Base-by-base conservation (phyloP, 2,113 vertebrate species). In the Lamprotornis superbus region DNA sequence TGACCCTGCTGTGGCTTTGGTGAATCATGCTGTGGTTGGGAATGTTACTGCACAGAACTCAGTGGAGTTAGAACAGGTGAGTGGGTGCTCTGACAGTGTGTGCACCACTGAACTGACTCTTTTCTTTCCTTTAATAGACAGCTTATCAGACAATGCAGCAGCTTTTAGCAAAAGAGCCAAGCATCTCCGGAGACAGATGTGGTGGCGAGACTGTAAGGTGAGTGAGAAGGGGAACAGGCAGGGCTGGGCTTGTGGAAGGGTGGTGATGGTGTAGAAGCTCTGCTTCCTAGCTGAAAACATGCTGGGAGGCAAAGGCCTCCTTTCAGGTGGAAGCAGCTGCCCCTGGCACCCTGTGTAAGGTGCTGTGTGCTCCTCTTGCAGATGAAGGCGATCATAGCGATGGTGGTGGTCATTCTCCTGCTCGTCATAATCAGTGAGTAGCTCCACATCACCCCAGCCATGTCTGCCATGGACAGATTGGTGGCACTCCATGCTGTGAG, bases 161-260 rank as follows among this genome's bases (percentile, higher is more conserved):
- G 99, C 99, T 80, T 99, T 99, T 97, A 99, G 99, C 97, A 99
- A 99, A 98, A 98, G 99, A 98, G 99, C 99, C 97, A 99, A 99
- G 97, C 99, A 99, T 74, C 98, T 99, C 82, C 98, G 99, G 94
- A 98, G 99, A 95, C 99, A 99, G 91, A 99, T 99, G 99, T 99
- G 99, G 99, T 99, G 99, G 99, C 98, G 98, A 86, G 99, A 99
- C 83, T 99, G 98, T 97, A 99, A 99, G 98, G 99, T 99, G 95
- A 97, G 98, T 93, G 25, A 10, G 42, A 37, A 19, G 9, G 5
- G 24, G 37, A 68, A 28, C 8, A n/a, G 71, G 37, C 24, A 35
- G 37, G 60, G 30, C 28, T 57, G 83, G 61, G 24, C 24, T 35
- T 91, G 27, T 52, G 82, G 52, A 30, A n/a, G 22, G 11, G 7